Evolutionary conservation across 2,113 vertebrate genomes (phyloP).

Genomic region (Alethe diademata): DNA sequence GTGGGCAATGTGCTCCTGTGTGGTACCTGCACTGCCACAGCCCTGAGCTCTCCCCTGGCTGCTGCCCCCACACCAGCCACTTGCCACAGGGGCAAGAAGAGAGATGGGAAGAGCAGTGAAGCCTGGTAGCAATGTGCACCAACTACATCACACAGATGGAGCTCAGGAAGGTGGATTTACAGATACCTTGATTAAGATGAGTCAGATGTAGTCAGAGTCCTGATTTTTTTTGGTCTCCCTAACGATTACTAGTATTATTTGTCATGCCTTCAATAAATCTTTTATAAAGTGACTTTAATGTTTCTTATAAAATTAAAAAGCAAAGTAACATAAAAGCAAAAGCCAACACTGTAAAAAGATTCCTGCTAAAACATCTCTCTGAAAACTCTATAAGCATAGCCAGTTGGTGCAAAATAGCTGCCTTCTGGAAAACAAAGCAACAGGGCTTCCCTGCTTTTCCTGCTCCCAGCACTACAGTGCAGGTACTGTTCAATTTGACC

Average conservation of each 20-base stretch:
- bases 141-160: background rate
- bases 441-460: background rate
- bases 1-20: background rate
- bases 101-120: background rate
- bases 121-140: background rate
- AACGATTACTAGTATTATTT: background rate
- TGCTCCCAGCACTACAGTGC: background rate
- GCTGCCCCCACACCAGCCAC: background rate
- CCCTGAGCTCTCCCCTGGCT: background rate
- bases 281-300: background rate
- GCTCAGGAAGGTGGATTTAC: background rate
- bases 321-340: background rate
- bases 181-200: background rate
- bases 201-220: background rate
- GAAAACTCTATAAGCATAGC: background rate
- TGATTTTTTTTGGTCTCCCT: background rate
- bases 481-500: fast-evolving
- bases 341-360: background rate
- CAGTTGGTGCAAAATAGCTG: background rate
- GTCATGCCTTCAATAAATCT: background rate
- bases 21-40: background rate
- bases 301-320: background rate
- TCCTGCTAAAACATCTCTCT: background rate
- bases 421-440: background rate
- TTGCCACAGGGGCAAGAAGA: background rate